Evolutionary conservation across 2,113 vertebrate genomes (phyloP).

Genomic region (Xyrauchen texanus): DNA sequence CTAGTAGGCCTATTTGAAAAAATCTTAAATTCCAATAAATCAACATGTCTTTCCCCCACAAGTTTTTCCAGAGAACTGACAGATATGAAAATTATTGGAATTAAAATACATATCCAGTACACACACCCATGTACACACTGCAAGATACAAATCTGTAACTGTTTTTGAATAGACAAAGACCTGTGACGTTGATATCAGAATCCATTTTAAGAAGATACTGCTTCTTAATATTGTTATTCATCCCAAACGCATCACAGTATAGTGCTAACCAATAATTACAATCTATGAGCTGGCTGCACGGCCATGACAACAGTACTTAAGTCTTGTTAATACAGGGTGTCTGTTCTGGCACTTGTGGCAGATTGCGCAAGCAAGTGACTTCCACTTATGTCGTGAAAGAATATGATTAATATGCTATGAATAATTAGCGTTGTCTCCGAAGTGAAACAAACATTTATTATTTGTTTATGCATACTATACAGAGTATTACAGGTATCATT

Average conservation of each 20-base stretch:
- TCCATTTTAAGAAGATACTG: background rate
- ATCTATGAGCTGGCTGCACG: slow-evolving; percentile 59
- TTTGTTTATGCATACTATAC: background rate
- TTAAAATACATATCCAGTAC: too few relatives aligned
- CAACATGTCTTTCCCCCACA: too few relatives aligned
- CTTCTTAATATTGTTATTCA: slow-evolving; percentile 44
- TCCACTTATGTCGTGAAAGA: slow-evolving; percentile 25
- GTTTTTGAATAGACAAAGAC: slow-evolving; percentile 10
- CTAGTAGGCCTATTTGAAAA: too few relatives aligned
- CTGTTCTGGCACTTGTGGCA: slow-evolving; percentile 39
- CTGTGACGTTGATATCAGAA: background rate
- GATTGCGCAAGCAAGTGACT: slow-evolving; percentile 14
- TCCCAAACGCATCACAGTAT: slow-evolving; percentile 41
- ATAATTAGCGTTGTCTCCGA: background rate
- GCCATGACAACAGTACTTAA: slow-evolving; percentile 61
- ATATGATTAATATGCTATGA: slow-evolving; percentile 5
- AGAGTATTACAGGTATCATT: background rate
- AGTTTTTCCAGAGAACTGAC: too few relatives aligned
- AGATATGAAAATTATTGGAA: too few relatives aligned
- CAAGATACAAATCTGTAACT: too few relatives aligned
- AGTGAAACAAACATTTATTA: background rate
- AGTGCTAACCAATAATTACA: slow-evolving; percentile 60
- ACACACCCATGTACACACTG: too few relatives aligned
- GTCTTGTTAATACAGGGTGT: slow-evolving; percentile 47
- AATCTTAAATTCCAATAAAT: too few relatives aligned